Conservation (phyloP, 2,797 vertebrate genomes). For the Onychomys leucogaster region DNA sequence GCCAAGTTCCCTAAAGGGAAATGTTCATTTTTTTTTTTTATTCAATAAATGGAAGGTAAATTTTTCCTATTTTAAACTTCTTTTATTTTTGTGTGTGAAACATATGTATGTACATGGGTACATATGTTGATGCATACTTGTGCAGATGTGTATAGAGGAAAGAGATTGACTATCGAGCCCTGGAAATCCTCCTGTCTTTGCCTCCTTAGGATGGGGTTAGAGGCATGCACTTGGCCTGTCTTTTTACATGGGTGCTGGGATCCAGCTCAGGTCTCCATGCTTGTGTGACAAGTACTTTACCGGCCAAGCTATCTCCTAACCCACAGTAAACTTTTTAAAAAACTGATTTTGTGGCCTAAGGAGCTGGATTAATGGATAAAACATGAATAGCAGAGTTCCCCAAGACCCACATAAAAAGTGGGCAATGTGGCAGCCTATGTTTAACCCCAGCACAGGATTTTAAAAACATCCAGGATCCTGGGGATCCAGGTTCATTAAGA, state of each 20-base stretch:
- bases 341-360: background rate
- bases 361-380: background rate
- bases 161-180: too few species aligned
- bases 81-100: background rate
- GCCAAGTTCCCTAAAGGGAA: conserved; percentile 32
- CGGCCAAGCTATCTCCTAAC: background rate
- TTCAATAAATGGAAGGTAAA: background rate
- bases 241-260: background rate
- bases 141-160: background rate
- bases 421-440: background rate
- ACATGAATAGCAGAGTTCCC: background rate
- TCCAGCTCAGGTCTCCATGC: background rate
- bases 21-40: background rate
- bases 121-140: background rate
- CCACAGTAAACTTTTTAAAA: background rate
- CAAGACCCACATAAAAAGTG: background rate
- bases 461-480: background rate
- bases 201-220: background rate
- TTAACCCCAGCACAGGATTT: background rate
- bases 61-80: background rate
- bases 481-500: background rate
- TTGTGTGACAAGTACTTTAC: background rate
- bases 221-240: background rate
- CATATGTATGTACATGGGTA: background rate
- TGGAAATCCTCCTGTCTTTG: background rate